Percentiles rank a stretch among this genome's conserved stretches.
phyloP scores from a whole-genome alignment of 92 coral and sea anemone genomes.

The Zoanthus gigantus region DNA sequence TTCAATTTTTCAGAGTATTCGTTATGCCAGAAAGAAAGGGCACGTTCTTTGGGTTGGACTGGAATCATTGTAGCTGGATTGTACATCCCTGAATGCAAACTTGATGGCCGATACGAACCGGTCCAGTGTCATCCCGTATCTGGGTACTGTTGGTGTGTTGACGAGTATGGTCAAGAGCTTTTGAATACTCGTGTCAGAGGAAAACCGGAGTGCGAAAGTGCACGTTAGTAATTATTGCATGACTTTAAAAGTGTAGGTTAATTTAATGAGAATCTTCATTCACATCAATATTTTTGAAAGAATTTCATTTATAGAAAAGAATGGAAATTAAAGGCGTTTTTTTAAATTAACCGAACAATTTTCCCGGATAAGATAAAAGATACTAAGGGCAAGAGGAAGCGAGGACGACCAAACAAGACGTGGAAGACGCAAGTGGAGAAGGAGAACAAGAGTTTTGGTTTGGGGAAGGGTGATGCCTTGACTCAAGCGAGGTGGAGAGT shows the following conservation, averaged over 20 bases:
- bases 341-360: no score
- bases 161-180: conserved; percentile 71
- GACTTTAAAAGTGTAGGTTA: background rate
- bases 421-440: no score
- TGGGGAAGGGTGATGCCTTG: no score
- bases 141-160: conserved; percentile 88
- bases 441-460: no score
- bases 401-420: no score
- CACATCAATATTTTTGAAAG: background rate
- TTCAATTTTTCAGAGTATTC: conserved; percentile 37
- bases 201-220: conserved; percentile 73
- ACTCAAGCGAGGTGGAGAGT: no score
- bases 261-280: background rate
- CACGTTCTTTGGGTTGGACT: conserved; percentile 69
- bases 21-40: conserved; percentile 70
- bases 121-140: conserved; percentile 69
- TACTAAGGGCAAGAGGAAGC: no score
- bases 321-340: no score
- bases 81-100: conserved; percentile 83
- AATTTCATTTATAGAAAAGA: background rate
- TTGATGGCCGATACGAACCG: conserved; percentile 77
- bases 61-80: conserved; percentile 73
- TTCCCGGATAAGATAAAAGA: no score
- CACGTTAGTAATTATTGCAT: conserved; percentile 42
- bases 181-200: conserved; percentile 77